Base-by-base conservation (phyloP, 2,797 vertebrate genomes). In the Otolemur crassicaudatus region DNA sequence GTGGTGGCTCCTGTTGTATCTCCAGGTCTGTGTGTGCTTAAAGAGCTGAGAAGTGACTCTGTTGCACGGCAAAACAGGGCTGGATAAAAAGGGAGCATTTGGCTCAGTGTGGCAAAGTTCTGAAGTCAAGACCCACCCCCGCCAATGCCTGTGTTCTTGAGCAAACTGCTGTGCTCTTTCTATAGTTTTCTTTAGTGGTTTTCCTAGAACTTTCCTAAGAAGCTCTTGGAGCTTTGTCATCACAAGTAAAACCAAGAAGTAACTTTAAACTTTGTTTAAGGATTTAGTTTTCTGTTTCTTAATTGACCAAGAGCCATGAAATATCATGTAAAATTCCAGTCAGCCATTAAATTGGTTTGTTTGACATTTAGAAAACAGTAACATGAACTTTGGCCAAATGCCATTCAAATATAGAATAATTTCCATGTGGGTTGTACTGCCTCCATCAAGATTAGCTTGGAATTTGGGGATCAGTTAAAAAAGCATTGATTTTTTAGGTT, bases 321-420 rank as follows among this genome's bases (percentile, higher is more conserved):
- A 95, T 92, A 97, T 90, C 75, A 86, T 82, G 60, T 96, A 90
- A 94, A 95, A 98, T 93, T 87, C 61, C 84, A 95, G 73, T 94
- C 43, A 77, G 83, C 94, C 92, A 96, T 96, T 90, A 95, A 96
- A 97, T 79, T 65, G 69, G 34, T 93, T 58, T 72, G 7, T 46
- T 67, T 95, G 82, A 94, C 85, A 97, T 92, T 94, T 60, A 40
- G 34, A 49, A 86, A 67, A 73, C 49, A 40, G 25, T 67, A 86
- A 75, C 67, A 0, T 58, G 10, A 96, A 77, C 70, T 90, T 76
- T 95, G 93, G 73, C 53, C 94, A 95, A 94, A 96, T 89, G 89
- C 89, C 89, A 92, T 98, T 98, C 85, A 96, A 79, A 81, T 81
- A 53, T 93, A 98, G 96, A 97, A 67, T 96, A 88, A 97, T 97